Percentiles rank a stretch among this genome's conserved stretches.
Evolutionary conservation across 2,797 vertebrate genomes (phyloP).

Genomic region (Podarcis siculus): DNA sequence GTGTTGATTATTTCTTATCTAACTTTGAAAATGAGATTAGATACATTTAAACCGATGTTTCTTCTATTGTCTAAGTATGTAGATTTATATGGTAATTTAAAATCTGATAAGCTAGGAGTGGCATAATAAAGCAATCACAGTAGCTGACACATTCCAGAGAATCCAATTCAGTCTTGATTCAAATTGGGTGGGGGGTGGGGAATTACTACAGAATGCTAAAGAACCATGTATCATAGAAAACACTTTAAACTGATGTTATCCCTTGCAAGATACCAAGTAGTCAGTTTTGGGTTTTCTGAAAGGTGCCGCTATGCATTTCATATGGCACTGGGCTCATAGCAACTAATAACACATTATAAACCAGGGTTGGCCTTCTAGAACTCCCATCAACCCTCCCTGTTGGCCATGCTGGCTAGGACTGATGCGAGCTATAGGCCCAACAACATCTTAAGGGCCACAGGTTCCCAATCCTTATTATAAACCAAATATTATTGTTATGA

Average conservation of each 20-base stretch:
- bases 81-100: slow-evolving; percentile 78
- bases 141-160: slow-evolving; percentile 63
- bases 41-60: slow-evolving; percentile 71
- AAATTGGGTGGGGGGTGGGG: slow-evolving; percentile 25
- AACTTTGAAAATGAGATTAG: slow-evolving; percentile 78
- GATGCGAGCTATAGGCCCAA: too few species aligned
- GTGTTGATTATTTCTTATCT: slow-evolving; percentile 77
- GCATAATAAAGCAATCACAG: slow-evolving; percentile 72
- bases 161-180: slow-evolving; percentile 61
- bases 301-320: slow-evolving; percentile 51
- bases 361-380: too few species aligned
- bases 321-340: neutral
- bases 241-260: slow-evolving; percentile 54
- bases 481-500: neutral
- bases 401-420: too few species aligned
- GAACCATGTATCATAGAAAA: slow-evolving; percentile 45
- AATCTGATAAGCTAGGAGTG: slow-evolving; percentile 74
- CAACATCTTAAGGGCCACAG: too few species aligned
- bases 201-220: slow-evolving; percentile 14
- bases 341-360: neutral
- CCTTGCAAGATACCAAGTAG: slow-evolving; percentile 59
- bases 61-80: slow-evolving; percentile 66
- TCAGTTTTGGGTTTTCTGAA: slow-evolving; percentile 57
- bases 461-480: too few species aligned
- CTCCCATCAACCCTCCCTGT: too few species aligned